Percentiles rank a stretch among this genome's conserved stretches.
These are phyloP conservation scores for Erannis defoliaria DNA, from an alignment of 2,888 invertebrate species.

Conservation along the genomic window DNA sequence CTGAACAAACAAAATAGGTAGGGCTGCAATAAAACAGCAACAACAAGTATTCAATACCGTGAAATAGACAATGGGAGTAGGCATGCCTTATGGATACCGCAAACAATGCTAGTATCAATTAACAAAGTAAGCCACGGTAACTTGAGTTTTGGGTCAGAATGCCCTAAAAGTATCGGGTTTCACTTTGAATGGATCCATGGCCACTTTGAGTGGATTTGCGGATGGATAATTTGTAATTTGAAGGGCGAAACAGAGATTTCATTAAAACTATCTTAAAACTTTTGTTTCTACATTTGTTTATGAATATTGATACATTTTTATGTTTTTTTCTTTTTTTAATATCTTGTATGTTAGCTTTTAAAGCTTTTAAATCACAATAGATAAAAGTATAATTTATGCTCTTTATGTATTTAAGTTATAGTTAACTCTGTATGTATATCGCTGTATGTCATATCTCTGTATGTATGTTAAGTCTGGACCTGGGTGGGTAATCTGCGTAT, in stretches of 20 bases:
- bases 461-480: too few species aligned
- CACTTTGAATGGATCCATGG: conserved; percentile 38
- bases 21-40: conserved; percentile 18
- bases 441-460: too few species aligned
- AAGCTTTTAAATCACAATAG: too few species aligned
- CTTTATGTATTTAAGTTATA: too few species aligned
- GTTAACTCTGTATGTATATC: too few species aligned
- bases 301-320: too few species aligned
- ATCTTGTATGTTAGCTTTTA: too few species aligned
- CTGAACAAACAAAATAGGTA: conserved; percentile 20
- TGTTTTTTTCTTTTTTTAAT: too few species aligned
- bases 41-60: conserved; percentile 29
- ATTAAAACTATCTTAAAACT: too few species aligned
- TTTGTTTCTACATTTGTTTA: too few species aligned
- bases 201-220: conserved; percentile 38
- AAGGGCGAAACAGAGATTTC: not conserved
- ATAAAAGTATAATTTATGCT: too few species aligned
- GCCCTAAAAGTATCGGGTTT: conserved; percentile 35
- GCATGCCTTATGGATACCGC: conserved; percentile 23
- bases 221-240: conserved; percentile 5
- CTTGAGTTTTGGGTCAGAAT: conserved; percentile 39
- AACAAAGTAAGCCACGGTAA: conserved; percentile 41
- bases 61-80: conserved; percentile 33
- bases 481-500: too few species aligned
- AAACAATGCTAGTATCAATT: conserved; percentile 34